Evolutionary conservation across 2,888 invertebrate species (phyloP).

Genomic region (Trissolcus brochymenae): DNA sequence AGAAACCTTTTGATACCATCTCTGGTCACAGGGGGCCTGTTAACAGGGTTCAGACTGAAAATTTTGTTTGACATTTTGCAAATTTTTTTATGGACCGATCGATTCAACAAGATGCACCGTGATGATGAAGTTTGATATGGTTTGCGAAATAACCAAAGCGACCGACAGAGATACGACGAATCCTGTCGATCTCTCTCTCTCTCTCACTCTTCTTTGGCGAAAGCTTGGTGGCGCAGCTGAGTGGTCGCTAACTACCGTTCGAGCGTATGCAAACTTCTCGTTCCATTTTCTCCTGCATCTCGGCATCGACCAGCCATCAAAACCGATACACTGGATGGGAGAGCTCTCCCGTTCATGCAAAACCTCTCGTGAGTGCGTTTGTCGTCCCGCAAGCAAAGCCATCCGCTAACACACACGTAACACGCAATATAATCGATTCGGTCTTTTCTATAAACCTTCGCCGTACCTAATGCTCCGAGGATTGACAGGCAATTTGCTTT

Average conservation of each 20-base stretch:
- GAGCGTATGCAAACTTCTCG: conserved; percentile 71
- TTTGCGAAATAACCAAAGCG: conserved; percentile 74
- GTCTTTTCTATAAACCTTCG: conserved; percentile 56
- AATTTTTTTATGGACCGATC: no score
- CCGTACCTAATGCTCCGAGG: conserved; percentile 54
- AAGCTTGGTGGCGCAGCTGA: conserved; percentile 62
- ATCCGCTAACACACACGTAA: conserved; percentile 44
- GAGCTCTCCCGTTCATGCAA: conserved; percentile 59
- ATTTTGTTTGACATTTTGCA: no score
- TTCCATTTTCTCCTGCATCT: conserved; percentile 59
- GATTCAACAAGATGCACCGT: conserved; percentile 46
- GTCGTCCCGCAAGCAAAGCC: conserved; percentile 66
- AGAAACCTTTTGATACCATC: neutral
- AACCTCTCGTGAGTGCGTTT: conserved; percentile 66
- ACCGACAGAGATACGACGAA: conserved; percentile 68
- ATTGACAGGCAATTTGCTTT: conserved; percentile 69
- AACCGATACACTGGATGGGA: conserved; percentile 57
- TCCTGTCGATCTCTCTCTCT: conserved; percentile 54
- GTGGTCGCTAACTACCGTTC: conserved; percentile 70
- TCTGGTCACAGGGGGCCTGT: conserved; percentile 33
- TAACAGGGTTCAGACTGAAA: conserved; percentile 17
- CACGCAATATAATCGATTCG: conserved; percentile 63
- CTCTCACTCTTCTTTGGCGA: conserved; percentile 56
- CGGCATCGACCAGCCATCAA: conserved; percentile 53
- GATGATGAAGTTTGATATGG: conserved; percentile 71